A percentile compares a stretch with the other conserved stretches of the same genome.
These are phyloP conservation scores for Oceanites oceanicus DNA, from an alignment of 2,113 vertebrate genomes.

Conservation along the genomic window DNA sequence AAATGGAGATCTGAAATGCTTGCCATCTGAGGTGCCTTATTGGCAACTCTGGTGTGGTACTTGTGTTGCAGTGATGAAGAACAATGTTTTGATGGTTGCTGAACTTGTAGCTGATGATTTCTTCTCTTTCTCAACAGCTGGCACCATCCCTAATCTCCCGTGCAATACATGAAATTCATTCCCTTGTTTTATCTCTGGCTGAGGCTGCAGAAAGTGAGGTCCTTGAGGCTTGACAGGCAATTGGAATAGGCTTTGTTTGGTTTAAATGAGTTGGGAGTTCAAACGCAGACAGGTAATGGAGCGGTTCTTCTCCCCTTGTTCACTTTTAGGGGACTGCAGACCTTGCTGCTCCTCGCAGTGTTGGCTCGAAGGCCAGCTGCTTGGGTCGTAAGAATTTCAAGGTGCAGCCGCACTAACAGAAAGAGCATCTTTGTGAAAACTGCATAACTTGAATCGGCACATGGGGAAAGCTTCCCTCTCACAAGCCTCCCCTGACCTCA, in stretches of 20 bases:
- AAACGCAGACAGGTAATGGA: background rate
- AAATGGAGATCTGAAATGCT: background rate
- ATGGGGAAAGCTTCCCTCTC: background rate
- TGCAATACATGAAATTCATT: background rate
- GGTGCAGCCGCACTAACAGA: background rate
- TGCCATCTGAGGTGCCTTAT: background rate
- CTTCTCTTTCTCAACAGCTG: background rate
- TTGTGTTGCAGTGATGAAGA: background rate
- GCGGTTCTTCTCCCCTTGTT: background rate
- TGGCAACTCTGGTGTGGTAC: background rate
- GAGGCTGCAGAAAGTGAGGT: background rate
- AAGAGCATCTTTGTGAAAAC: background rate
- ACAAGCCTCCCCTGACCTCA: rapidly evolving
- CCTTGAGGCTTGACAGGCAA: background rate
- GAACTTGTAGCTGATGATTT: background rate
- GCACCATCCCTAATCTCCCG: background rate
- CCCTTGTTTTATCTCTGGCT: background rate
- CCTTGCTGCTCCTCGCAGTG: background rate
- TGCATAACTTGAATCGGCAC: background rate
- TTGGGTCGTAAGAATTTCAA: background rate
- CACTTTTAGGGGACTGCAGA: background rate
- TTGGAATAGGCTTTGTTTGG: background rate
- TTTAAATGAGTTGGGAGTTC: slow-evolving; percentile 12
- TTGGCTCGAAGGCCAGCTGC: background rate
- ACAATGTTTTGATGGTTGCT: background rate